Percentiles rank a stretch among this genome's conserved stretches.
Conservation (phyloP, 2,113 vertebrate genomes). For the Aptenodytes forsteri region DNA sequence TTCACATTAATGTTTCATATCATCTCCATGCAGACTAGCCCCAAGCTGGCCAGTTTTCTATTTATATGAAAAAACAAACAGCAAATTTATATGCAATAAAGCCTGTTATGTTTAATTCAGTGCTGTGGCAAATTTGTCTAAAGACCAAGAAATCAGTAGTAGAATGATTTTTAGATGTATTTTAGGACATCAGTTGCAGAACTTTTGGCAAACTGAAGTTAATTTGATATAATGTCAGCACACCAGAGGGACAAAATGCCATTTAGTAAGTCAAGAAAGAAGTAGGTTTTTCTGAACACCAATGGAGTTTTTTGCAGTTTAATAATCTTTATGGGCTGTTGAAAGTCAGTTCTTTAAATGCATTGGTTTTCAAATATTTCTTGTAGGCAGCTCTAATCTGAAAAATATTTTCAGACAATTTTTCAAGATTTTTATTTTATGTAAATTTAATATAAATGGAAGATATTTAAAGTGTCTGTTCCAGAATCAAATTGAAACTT, state of each 20-base stretch:
- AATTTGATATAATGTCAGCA: not conserved
- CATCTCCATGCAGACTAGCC: not conserved
- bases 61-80: not conserved
- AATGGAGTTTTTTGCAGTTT: not conserved
- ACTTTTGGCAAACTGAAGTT: not conserved
- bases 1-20: conserved; percentile 12
- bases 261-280: not conserved
- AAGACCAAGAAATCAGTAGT: not conserved
- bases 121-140: not conserved
- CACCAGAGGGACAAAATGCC: not conserved
- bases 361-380: not conserved
- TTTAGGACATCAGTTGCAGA: not conserved
- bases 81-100: not conserved
- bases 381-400: not conserved
- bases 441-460: not conserved
- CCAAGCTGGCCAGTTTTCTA: not conserved
- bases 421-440: not conserved
- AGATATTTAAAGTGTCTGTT: not conserved
- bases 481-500: not conserved
- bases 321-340: not conserved
- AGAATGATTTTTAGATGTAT: not conserved
- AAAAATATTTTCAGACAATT: not conserved
- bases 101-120: not conserved
- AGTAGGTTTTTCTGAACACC: not conserved
- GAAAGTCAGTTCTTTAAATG: not conserved